These are phyloP conservation scores for Gambusia yucatana DNA, from an alignment of 2,797 vertebrate species.

Conservation along the genomic window DNA sequence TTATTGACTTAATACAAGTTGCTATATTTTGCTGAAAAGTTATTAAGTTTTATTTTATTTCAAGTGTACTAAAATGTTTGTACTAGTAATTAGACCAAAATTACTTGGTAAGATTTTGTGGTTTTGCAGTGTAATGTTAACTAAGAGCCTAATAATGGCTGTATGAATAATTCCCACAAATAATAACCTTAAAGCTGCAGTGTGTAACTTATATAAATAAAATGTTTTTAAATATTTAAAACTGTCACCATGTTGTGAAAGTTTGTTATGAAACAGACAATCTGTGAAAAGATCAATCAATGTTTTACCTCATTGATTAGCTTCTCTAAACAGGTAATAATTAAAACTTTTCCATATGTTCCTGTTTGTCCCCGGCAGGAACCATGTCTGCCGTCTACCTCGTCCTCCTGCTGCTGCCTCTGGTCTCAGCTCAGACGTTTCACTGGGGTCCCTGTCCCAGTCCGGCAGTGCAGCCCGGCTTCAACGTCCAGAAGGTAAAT, in stretches of 20 bases:
- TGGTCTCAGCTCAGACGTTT: constrained; percentile 72
- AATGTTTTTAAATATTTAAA: no score
- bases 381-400: constrained; percentile 40
- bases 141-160: not conserved
- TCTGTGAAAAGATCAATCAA: not conserved
- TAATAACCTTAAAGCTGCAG: not conserved
- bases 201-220: no score
- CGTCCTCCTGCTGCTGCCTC: constrained; percentile 59
- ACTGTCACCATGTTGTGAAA: no score
- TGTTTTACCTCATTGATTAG: not conserved
- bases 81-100: no score
- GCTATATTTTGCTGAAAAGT: no score
- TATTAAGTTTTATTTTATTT: no score
- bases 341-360: not conserved
- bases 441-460: constrained; percentile 79
- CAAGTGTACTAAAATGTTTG: no score
- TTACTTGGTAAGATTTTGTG: no score
- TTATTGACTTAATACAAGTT: no score
- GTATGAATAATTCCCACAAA: not conserved
- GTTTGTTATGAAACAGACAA: no score
- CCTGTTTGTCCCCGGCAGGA: constrained; percentile 21
- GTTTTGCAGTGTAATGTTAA: not conserved
- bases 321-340: not conserved
- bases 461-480: constrained; percentile 77
- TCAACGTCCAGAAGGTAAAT: constrained; percentile 82